Conservation (phyloP, 2,113 vertebrate genomes). For the Hypocryptadius cinnamomeus region DNA sequence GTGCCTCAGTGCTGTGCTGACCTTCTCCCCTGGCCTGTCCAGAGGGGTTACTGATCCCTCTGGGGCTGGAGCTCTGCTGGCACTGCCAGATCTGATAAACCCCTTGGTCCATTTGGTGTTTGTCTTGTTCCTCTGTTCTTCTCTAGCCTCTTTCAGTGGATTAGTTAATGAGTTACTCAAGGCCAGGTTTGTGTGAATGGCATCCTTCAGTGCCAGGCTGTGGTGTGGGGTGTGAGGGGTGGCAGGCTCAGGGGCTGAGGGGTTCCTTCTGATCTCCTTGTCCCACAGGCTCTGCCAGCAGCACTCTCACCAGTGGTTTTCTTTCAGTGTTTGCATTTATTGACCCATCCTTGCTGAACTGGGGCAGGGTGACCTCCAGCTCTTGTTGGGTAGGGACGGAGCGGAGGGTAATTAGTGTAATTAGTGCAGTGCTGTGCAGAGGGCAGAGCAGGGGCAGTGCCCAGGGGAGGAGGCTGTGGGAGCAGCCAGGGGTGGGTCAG, state of each 20-base stretch:
- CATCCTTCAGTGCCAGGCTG: neutral
- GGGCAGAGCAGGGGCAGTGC: neutral
- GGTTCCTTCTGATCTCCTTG: neutral
- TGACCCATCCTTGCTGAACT: neutral
- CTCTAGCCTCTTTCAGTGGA: neutral
- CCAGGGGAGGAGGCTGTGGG: neutral
- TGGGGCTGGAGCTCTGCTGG: neutral
- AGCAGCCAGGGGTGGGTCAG: neutral
- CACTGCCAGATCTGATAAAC: neutral
- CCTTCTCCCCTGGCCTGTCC: neutral
- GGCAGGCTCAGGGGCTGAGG: neutral
- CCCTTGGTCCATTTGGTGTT: fast-evolving
- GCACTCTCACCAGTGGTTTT: neutral
- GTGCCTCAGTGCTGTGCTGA: neutral
- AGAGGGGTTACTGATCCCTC: neutral
- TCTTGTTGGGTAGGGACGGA: neutral
- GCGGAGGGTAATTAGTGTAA: neutral
- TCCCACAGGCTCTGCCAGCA: neutral
- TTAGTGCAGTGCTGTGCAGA: neutral
- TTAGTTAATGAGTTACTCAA: neutral
- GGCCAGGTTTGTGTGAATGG: neutral
- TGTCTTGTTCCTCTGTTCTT: neutral
- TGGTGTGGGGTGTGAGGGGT: neutral
- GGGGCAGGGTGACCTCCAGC: neutral
- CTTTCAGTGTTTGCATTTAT: neutral